phyloP scores from a whole-genome alignment of 1,140 invertebrate genomes.

The Dinothrombium tinctorium region DNA sequence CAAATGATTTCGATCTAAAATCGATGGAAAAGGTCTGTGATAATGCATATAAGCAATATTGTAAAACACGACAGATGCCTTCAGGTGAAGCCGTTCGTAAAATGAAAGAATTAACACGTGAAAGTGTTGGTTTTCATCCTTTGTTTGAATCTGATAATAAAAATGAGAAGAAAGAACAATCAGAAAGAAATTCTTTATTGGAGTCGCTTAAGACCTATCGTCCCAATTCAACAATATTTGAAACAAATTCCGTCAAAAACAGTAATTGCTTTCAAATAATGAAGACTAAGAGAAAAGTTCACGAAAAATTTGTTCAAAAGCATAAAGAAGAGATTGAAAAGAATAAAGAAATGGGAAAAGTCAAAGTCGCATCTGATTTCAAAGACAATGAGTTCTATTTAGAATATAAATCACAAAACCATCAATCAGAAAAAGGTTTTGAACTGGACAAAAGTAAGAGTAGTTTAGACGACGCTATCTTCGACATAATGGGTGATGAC shows the following conservation, averaged over 20 bases:
- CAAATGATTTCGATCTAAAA: constrained; percentile 45
- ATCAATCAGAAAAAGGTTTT: constrained; percentile 62
- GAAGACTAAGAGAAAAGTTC: constrained; percentile 25
- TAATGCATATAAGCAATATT: constrained; percentile 76
- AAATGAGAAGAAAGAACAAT: constrained; percentile 9
- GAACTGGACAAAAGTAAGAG: constrained; percentile 39
- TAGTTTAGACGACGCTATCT: constrained; percentile 40
- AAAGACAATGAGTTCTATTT: constrained; percentile 56
- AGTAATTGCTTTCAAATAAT: constrained; percentile 24
- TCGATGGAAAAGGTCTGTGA: constrained; percentile 46
- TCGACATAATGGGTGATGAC: constrained; percentile 58
- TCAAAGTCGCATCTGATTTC: too few relatives aligned
- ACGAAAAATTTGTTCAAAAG: constrained; percentile 17
- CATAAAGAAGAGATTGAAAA: constrained; percentile 7
- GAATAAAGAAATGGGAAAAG: constrained; percentile 16
- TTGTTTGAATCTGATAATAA: constrained; percentile 21
- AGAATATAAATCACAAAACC: constrained; percentile 56
- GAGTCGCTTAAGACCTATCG: constrained; percentile 55
- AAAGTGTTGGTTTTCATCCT: constrained; percentile 31
- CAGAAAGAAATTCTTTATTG: constrained; percentile 27
- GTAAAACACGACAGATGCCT: constrained; percentile 55
- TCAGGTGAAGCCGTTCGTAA: constrained; percentile 66
- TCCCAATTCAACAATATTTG: constrained; percentile 78
- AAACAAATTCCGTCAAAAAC: constrained; percentile 56
- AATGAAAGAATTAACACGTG: constrained; percentile 37